Conservation (phyloP, 1,140 invertebrate genomes). For the Akabosia matsudoensis region DNA sequence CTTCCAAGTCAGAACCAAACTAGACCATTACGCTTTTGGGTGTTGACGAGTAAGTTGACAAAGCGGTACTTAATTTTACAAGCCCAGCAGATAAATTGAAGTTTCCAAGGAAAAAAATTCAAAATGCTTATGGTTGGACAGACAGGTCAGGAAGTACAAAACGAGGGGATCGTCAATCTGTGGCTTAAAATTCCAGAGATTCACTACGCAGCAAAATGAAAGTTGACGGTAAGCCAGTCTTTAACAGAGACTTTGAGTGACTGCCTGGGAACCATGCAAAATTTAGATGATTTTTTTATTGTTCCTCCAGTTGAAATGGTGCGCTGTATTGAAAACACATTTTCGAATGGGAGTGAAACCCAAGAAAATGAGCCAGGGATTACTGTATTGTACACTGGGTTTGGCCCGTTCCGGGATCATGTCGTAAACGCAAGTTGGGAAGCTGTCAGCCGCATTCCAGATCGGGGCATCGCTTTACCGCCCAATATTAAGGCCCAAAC, state of each 20-base stretch:
- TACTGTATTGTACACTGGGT: slow-evolving; percentile 49
- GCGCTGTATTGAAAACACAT: not conserved
- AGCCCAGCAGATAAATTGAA: too few species aligned
- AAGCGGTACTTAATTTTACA: too few species aligned
- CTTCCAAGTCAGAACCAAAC: too few species aligned
- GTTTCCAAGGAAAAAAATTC: too few species aligned
- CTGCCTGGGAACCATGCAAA: too few species aligned
- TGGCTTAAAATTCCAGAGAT: not conserved
- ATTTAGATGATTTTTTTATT: too few species aligned
- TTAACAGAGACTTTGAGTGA: too few species aligned
- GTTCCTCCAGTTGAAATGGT: not conserved
- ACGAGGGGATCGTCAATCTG: not conserved
- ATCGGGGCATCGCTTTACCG: slow-evolving; percentile 48
- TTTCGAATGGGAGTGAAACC: slow-evolving; percentile 2
- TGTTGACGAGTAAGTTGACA: too few species aligned
- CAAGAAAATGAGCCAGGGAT: slow-evolving; percentile 15
- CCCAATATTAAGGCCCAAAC: slow-evolving; percentile 27
- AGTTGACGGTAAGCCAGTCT: slow-evolving; percentile 5
- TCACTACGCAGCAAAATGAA: not conserved
- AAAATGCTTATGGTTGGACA: too few species aligned
- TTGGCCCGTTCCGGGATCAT: slow-evolving; percentile 54
- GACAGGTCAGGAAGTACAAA: not conserved
- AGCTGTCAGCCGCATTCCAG: slow-evolving; percentile 51
- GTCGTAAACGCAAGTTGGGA: slow-evolving; percentile 55
- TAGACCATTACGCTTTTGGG: too few species aligned